Evolutionary conservation across 2,797 vertebrate genomes (phyloP).

Genomic region (Oryzias sinensis): DNA sequence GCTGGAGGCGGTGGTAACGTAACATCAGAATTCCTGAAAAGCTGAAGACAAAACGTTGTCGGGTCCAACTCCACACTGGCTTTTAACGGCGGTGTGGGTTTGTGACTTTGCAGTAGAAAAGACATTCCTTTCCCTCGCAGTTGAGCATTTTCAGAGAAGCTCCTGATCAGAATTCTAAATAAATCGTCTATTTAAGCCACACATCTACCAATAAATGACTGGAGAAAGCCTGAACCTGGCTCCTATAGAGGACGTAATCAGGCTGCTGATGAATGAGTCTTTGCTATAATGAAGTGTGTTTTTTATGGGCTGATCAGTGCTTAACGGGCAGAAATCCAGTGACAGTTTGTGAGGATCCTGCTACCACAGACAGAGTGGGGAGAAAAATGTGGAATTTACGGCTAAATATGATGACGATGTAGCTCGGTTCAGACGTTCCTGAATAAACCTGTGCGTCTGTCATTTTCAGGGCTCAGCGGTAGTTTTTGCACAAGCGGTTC

Average conservation of each 20-base stretch:
- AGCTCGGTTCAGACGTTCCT: neutral
- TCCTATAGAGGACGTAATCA: slow-evolving; percentile 45
- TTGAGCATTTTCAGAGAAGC: slow-evolving; percentile 44
- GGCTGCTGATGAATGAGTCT: slow-evolving; percentile 67
- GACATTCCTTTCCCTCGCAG: slow-evolving; percentile 53
- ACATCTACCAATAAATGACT: slow-evolving; percentile 43
- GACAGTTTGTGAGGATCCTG: slow-evolving; percentile 36
- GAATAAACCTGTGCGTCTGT: slow-evolving; percentile 17
- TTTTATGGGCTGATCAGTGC: slow-evolving; percentile 63
- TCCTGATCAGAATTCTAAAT: slow-evolving; percentile 63
- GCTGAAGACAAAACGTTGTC: slow-evolving; percentile 6
- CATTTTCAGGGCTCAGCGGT: slow-evolving; percentile 41
- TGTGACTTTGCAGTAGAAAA: slow-evolving; percentile 45
- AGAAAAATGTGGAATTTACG: neutral
- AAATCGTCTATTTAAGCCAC: slow-evolving; percentile 52
- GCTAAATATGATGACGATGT: too few relatives aligned
- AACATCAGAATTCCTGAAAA: too few relatives aligned
- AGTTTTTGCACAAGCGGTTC: slow-evolving; percentile 24
- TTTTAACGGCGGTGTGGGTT: slow-evolving; percentile 40
- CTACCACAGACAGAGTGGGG: slow-evolving; percentile 8
- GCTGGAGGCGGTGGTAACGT: too few relatives aligned
- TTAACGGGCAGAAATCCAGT: slow-evolving; percentile 58
- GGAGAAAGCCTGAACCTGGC: slow-evolving; percentile 34
- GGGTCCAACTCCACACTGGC: slow-evolving; percentile 23
- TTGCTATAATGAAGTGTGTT: slow-evolving; percentile 73